These are phyloP conservation scores for Heterodera filipjevi DNA, from an alignment of 2,888 invertebrate species.

Conservation along the genomic window DNA sequence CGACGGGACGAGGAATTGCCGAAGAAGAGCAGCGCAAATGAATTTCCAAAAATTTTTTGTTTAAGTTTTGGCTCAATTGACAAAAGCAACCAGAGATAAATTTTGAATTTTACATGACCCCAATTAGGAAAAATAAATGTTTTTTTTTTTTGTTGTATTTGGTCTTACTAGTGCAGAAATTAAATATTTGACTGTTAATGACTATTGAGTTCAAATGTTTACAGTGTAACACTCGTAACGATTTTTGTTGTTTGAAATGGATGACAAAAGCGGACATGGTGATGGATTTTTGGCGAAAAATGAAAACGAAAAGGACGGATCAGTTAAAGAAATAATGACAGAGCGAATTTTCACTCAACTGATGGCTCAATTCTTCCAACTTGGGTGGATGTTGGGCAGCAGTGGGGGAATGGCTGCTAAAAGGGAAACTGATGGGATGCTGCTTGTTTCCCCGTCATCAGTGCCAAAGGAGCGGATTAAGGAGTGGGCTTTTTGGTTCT, in stretches of 20 bases:
- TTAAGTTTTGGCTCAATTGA: no score
- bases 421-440: neutral
- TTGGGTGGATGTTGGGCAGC: conserved; percentile 33
- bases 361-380: conserved; percentile 32
- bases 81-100: neutral
- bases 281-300: neutral
- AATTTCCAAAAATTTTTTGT: neutral
- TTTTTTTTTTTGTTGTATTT: neutral
- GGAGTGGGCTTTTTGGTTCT: neutral
- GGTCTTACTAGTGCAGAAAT: no score
- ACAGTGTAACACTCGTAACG: no score
- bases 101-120: neutral
- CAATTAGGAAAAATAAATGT: no score
- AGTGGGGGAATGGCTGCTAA: conserved; percentile 35
- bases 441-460: conserved; percentile 33
- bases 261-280: neutral
- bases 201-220: no score
- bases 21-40: neutral
- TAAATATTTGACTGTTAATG: no score
- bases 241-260: neutral
- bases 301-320: neutral
- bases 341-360: conserved; percentile 31
- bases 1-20: neutral
- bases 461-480: conserved; percentile 35
- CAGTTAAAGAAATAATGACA: conserved; percentile 18